Conservation (phyloP, 2,888 invertebrate species). For the Capitulum mitella region DNA sequence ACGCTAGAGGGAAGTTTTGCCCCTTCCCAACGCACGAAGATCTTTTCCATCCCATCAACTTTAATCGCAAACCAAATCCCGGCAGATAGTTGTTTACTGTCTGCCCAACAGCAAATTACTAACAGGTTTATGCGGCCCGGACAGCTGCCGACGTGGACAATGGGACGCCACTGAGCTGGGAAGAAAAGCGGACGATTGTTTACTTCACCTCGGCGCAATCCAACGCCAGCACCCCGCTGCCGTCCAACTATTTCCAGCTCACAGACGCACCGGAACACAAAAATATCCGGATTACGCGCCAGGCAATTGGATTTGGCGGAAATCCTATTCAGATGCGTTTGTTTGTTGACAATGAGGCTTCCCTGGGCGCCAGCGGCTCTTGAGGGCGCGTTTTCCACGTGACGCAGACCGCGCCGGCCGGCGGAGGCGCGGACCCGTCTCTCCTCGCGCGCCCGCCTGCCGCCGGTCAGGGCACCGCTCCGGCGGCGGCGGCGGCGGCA, state of each 20-base stretch:
- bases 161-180: background rate
- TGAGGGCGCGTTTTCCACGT: background rate
- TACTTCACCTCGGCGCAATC: background rate
- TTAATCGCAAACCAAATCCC: background rate
- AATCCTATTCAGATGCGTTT: background rate
- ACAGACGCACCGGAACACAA: background rate
- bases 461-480: background rate
- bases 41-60: background rate
- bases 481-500: background rate
- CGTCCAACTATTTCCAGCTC: background rate
- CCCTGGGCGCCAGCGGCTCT: no score
- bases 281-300: background rate
- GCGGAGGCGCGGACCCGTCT: background rate
- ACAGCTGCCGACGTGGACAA: background rate
- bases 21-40: background rate
- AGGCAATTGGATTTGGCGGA: constrained; percentile 9
- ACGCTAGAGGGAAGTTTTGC: no score
- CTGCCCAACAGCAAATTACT: background rate
- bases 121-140: background rate
- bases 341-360: constrained; percentile 10
- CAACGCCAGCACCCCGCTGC: background rate
- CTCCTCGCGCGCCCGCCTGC: background rate
- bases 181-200: background rate
- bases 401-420: background rate
- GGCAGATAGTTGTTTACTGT: background rate